phyloP scores from a whole-genome alignment of 2,888 invertebrate genomes.

The Tipula vernalis region DNA sequence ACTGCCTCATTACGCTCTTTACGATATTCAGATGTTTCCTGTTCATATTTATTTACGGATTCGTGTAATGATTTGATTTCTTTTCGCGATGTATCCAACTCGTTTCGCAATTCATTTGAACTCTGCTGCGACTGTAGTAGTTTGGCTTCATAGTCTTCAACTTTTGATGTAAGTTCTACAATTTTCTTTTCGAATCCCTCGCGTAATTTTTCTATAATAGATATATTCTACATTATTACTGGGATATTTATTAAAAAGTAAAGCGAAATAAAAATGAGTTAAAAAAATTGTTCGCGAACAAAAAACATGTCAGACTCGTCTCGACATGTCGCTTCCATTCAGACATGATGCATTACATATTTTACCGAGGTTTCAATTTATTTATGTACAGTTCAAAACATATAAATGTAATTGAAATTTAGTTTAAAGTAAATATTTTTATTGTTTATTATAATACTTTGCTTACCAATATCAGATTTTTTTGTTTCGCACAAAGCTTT shows the following conservation, averaged over 20 bases:
- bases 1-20: conserved; percentile 55
- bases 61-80: conserved; percentile 54
- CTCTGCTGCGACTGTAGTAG: conserved; percentile 48
- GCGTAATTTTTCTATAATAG: background rate
- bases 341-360: background rate
- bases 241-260: background rate
- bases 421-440: background rate
- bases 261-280: background rate
- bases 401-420: background rate
- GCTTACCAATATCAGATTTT: conserved; percentile 25
- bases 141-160: conserved; percentile 49
- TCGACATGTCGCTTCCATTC: background rate
- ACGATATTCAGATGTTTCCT: conserved; percentile 51
- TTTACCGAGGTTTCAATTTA: background rate
- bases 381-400: background rate
- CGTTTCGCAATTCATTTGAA: conserved; percentile 48
- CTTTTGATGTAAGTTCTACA: conserved; percentile 45
- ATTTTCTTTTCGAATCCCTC: conserved; percentile 41
- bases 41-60: conserved; percentile 48
- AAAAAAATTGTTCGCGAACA: background rate
- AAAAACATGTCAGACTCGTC: background rate
- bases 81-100: conserved; percentile 46
- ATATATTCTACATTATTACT: background rate
- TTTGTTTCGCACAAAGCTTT: conserved; percentile 54
- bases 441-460: conserved; percentile 7